These are phyloP conservation scores for Atrina japonica DNA, from an alignment of 2,888 invertebrate genomes.

Conservation along the genomic window DNA sequence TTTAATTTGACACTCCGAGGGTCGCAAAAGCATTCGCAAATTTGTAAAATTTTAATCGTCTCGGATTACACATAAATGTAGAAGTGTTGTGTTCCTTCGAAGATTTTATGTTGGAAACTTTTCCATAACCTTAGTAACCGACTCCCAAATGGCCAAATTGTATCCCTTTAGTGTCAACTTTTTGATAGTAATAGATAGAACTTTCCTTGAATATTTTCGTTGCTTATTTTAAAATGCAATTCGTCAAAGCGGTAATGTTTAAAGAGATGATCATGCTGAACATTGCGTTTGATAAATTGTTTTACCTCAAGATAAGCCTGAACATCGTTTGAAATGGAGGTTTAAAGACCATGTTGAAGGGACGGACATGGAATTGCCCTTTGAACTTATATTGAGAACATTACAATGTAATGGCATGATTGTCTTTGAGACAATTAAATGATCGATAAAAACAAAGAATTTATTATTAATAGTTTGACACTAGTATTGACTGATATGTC, in stretches of 20 bases:
- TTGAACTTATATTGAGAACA: slow-evolving; percentile 22
- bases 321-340: slow-evolving; percentile 4
- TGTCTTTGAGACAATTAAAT: slow-evolving; percentile 32
- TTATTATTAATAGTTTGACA: slow-evolving; percentile 40
- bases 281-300: slow-evolving; percentile 33
- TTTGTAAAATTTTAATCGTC: slow-evolving; percentile 28
- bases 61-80: slow-evolving; percentile 27
- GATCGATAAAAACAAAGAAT: slow-evolving; percentile 37
- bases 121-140: slow-evolving; percentile 23
- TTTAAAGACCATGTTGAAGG: slow-evolving; percentile 11
- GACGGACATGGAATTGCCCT: slow-evolving; percentile 28
- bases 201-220: slow-evolving; percentile 33
- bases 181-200: slow-evolving; percentile 35
- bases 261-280: slow-evolving; percentile 35
- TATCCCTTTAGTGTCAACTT: slow-evolving; percentile 36
- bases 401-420: slow-evolving; percentile 21
- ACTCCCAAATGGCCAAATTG: slow-evolving; percentile 29
- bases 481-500: slow-evolving; percentile 23
- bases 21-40: slow-evolving; percentile 27
- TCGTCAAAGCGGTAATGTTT: slow-evolving; percentile 42
- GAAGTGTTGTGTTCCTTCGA: neutral
- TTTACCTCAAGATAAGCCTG: slow-evolving; percentile 1
- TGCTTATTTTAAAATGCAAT: slow-evolving; percentile 38
- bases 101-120: neutral
- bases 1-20: slow-evolving; percentile 37